Conservation (phyloP, 2,113 vertebrate species). For the Psettodes erumei region DNA sequence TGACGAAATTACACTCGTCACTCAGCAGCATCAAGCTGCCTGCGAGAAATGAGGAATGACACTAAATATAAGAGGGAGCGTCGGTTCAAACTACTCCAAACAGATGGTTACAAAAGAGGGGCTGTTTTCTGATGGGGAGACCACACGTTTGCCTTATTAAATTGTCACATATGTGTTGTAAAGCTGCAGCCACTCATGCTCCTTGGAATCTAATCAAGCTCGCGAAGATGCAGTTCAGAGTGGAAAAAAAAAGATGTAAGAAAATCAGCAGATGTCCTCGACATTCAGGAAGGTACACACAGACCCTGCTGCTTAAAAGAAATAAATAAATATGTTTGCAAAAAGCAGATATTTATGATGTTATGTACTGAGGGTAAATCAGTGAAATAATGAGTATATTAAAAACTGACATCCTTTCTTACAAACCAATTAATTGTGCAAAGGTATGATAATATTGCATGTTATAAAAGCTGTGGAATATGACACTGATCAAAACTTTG, state of each 20-base stretch:
- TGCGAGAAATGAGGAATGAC: constrained; percentile 48
- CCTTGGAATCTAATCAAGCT: constrained; percentile 60
- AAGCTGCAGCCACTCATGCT: constrained; percentile 57
- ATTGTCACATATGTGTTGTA: constrained; percentile 73
- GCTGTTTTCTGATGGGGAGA: constrained; percentile 61
- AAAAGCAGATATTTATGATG: background rate
- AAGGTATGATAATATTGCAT: background rate
- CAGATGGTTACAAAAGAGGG: constrained; percentile 75
- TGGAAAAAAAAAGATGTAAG: constrained; percentile 13
- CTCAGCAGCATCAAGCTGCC: constrained; percentile 48
- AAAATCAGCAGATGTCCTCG: constrained; percentile 34
- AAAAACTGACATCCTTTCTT: background rate
- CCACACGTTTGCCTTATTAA: constrained; percentile 69
- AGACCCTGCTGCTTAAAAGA: constrained; percentile 7
- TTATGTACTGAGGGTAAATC: background rate
- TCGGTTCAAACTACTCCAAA: constrained; percentile 57
- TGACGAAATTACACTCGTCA: constrained; percentile 49
- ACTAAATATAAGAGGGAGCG: constrained; percentile 61
- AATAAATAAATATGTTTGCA: constrained; percentile 21
- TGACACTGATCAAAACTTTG: background rate
- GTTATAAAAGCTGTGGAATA: too few species aligned
- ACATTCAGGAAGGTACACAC: constrained; percentile 28
- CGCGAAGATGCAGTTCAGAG: constrained; percentile 42
- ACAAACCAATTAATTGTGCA: background rate
- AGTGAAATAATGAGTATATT: background rate